Base-by-base conservation (phyloP, 37 sponge, comb jelly and placozoan species). In the Petrosia ficiformis region DNA sequence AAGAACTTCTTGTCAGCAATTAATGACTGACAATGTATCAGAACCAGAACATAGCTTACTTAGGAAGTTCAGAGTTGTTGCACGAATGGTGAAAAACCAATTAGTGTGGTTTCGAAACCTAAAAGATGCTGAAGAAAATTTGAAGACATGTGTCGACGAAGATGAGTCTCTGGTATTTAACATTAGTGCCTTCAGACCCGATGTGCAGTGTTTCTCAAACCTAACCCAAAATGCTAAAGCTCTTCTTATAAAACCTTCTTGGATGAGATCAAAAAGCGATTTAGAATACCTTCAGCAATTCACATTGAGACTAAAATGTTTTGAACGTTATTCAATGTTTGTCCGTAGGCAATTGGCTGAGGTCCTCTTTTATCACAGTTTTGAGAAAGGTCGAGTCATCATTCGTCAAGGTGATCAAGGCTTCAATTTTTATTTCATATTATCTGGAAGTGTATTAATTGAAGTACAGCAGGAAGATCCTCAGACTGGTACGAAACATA, bases 391-490 rank as follows among this genome's bases (percentile, higher is more conserved):
- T 2, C 57, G 82, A 36, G 86, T 94, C 22, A 79, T 90, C 0
- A 59, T 87, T 24, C 68, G 85, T n/a, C 95, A 90, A 41, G 95
- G 92, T 29, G 88, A 89, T 66, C 41, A 36, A 3, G 95, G 88
- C 25, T 79, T 66, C 66, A 80, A 73, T 48, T 90, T 90, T 57
- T 94, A 94, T 38, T 94, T 90, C 56, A 84, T 94, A 35, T 59
- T 94, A 59, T 74, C 84, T 3, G 95, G 95, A 4, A 77, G 44
- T 33, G 95, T 90, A 1, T 33, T 64, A 0, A 85, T 90, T 3
- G 92, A 87, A 71, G 60, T 84, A 39, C 64, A 73, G 39, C 89
- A 90, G 39, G 70, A 65, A 40, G 88, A 82, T 44, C 43, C 35
- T 41, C 37, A 6, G 11, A 42, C 76, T 10, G 78, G 71, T 3